These are phyloP conservation scores for Terebella lapidaria DNA, from an alignment of 2,888 invertebrate species.

Conservation along the genomic window DNA sequence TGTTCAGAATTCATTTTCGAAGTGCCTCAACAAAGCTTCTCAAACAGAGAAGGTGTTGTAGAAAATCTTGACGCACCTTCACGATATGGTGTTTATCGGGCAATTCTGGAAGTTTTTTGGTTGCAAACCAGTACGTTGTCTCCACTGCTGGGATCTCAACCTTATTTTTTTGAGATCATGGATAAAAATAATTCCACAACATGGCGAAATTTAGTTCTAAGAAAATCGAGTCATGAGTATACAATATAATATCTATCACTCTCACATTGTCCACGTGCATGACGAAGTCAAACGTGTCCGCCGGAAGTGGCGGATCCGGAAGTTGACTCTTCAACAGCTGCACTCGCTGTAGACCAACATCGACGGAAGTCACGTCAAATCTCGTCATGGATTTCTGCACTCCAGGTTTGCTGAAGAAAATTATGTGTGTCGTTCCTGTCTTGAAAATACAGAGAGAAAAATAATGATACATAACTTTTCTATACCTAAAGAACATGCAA, in stretches of 20 bases:
- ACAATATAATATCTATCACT: neutral
- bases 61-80: too few relatives aligned
- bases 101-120: slow-evolving; percentile 72
- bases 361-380: slow-evolving; percentile 25
- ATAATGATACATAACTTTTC: too few relatives aligned
- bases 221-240: too few relatives aligned
- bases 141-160: slow-evolving; percentile 70
- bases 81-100: slow-evolving; percentile 68
- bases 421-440: slow-evolving; percentile 54
- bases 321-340: slow-evolving; percentile 48
- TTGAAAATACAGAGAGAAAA: slow-evolving; percentile 8
- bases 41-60: too few relatives aligned
- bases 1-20: too few relatives aligned
- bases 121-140: slow-evolving; percentile 96
- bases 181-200: too few relatives aligned
- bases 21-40: too few relatives aligned
- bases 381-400: slow-evolving; percentile 18
- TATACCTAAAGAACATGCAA: too few relatives aligned
- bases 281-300: slow-evolving; percentile 39
- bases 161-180: slow-evolving; percentile 27
- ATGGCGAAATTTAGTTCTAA: too few relatives aligned
- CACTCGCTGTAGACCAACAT: slow-evolving; percentile 36
- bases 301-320: slow-evolving; percentile 30
- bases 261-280: slow-evolving; percentile 42
- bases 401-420: slow-evolving; percentile 33